These are phyloP conservation scores for Hydrotaea diabolus DNA, from an alignment of 2,888 invertebrate genomes.

Conservation along the genomic window DNA sequence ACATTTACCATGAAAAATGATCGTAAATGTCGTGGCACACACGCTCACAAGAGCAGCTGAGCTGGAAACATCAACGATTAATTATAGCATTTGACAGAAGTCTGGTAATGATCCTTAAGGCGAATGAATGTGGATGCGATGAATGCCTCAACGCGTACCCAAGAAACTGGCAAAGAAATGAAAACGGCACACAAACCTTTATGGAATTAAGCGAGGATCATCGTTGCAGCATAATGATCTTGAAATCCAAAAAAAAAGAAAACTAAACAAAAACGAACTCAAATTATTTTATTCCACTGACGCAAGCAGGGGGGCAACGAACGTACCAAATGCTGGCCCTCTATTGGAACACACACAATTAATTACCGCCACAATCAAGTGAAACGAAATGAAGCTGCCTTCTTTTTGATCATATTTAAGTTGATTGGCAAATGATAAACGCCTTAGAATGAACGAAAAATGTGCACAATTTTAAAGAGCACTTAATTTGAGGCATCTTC, in stretches of 20 bases:
- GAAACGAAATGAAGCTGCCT: constrained; percentile 6
- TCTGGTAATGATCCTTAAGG: constrained; percentile 63
- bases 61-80: constrained; percentile 64
- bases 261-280: background rate
- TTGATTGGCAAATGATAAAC: background rate
- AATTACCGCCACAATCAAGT: constrained; percentile 43
- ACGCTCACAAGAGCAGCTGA: constrained; percentile 56
- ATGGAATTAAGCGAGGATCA: constrained; percentile 64
- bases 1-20: constrained; percentile 65
- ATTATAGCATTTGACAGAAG: constrained; percentile 67
- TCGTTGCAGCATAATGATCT: constrained; percentile 57
- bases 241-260: too few species aligned
- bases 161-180: constrained; percentile 15
- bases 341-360: constrained; percentile 57
- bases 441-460: background rate
- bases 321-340: background rate
- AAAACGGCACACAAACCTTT: constrained; percentile 56
- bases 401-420: constrained; percentile 5
- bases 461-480: background rate
- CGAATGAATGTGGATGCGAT: constrained; percentile 13
- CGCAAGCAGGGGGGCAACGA: constrained; percentile 57
- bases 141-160: too few species aligned
- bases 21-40: constrained; percentile 47
- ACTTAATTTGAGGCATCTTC: constrained; percentile 10
- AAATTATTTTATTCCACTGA: constrained; percentile 56